These are phyloP conservation scores for Chromis chromis DNA, from an alignment of 2,797 vertebrate species.

Conservation along the genomic window DNA sequence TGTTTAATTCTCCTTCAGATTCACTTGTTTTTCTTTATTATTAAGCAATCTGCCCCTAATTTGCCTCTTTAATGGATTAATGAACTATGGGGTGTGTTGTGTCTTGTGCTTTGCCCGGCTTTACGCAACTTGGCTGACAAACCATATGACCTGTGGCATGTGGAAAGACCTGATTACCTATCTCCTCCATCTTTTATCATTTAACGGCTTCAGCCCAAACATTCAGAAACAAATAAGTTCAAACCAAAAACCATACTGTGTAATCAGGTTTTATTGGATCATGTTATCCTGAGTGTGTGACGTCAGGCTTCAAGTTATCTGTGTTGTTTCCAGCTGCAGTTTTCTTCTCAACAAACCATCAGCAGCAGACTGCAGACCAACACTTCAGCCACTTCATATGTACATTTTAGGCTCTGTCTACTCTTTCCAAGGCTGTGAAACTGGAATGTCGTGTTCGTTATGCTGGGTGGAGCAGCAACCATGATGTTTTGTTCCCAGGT, in stretches of 20 bases:
- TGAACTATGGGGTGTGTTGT: neutral
- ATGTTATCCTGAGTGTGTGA: neutral
- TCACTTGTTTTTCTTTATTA: no score
- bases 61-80: neutral
- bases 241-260: neutral
- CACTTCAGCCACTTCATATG: neutral
- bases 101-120: conserved; percentile 8
- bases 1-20: no score
- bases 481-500: conserved; percentile 60
- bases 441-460: conserved; percentile 64
- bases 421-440: conserved; percentile 40
- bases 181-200: conserved; percentile 6
- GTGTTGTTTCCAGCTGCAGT: neutral
- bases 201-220: conserved; percentile 4
- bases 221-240: neutral
- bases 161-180: conserved; percentile 30
- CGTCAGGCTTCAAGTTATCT: neutral
- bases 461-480: conserved; percentile 45
- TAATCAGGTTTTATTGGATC: neutral
- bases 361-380: neutral
- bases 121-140: neutral
- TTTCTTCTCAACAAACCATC: neutral
- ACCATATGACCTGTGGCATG: conserved; percentile 33
- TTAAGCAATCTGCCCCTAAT: neutral
- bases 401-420: conserved; percentile 20